Evolutionary conservation across 2,888 invertebrate species (phyloP), one percentile per base, ranked within the genome.

Genomic region (Chironomus tentans): DNA sequence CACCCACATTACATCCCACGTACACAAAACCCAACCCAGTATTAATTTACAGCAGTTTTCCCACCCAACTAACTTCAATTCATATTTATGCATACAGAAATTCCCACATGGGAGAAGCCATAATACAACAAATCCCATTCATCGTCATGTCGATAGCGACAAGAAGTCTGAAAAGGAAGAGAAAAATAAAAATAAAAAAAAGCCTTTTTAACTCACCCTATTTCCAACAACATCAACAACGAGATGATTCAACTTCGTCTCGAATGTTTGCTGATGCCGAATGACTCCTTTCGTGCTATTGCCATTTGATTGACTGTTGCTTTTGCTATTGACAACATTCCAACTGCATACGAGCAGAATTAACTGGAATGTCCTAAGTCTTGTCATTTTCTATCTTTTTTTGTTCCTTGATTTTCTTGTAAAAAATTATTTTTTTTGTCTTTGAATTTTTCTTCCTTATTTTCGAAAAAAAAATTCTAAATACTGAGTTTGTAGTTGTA

Each of bases 151-250:
- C 38, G 38, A 38, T 38, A 38, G 38, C 38, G 38, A 38, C 38
- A 38, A 38, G 2, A 38, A 38, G 38, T 38, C 38, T 38, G 28
- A 28, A 28, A 28, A 28, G 28, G 5, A 28, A 4, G 6, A 28
- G 28, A 5, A 28, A 28, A 28, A 28, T n/a, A n/a, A n/a, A n/a
- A n/a, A n/a, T n/a, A 28, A 28, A 28, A 3, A 24, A 24, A 24
- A 28, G 28, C 28, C 28, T 28, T 28, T 28, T n/a, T n/a, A n/a
- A 78, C 79, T 78, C 76, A 79, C 92, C 78, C 94, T 89, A 78
- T 97, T 97, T 70, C 95, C 95, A 84, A 93, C 91, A 83, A 92
- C 92, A 85, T 97, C 94, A 80, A 97, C 92, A 80, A 93, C 93
- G 80, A 97, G 87, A 84, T 95, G 95, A 85, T 95, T 94, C 86